Evolutionary conservation across 2,113 vertebrate genomes (phyloP).

Genomic region (Aldabrachelys gigantea): DNA sequence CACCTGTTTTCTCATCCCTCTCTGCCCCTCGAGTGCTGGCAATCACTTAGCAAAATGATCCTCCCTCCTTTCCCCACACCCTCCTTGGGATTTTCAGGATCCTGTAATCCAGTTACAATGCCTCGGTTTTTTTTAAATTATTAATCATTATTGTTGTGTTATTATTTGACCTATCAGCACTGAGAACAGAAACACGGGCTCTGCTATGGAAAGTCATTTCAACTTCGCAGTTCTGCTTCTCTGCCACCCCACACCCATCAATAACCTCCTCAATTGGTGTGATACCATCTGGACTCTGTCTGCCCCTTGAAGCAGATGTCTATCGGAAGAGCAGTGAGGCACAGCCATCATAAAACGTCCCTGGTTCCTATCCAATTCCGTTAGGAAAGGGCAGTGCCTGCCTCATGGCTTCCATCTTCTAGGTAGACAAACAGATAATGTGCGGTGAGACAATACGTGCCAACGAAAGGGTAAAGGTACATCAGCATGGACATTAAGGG

Average conservation of each 20-base stretch:
- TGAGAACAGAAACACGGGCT: not conserved
- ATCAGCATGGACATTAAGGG: not conserved
- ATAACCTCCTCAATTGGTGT: slow-evolving; percentile 1
- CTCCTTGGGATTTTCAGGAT: slow-evolving; percentile 9
- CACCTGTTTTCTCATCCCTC: not conserved
- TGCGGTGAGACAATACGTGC: not conserved
- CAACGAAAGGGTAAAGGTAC: not conserved
- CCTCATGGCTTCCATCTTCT: slow-evolving; percentile 30
- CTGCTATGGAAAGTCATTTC: slow-evolving; percentile 33
- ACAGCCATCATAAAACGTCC: slow-evolving; percentile 32
- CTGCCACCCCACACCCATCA: not conserved
- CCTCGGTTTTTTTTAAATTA: not conserved
- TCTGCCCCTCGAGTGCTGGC: not conserved
- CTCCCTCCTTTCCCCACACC: not conserved
- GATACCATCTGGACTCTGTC: slow-evolving; percentile 75
- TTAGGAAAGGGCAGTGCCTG: slow-evolving; percentile 42
- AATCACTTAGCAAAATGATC: slow-evolving; percentile 13
- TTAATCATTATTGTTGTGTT: slow-evolving; percentile 60
- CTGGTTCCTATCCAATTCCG: not conserved
- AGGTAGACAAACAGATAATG: not conserved
- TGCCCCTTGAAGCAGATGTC: slow-evolving; percentile 59
- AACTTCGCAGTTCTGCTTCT: not conserved
- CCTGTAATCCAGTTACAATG: not conserved
- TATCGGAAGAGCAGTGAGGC: slow-evolving; percentile 32
- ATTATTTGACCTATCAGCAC: slow-evolving; percentile 53